phyloP scores from a whole-genome alignment of 2,888 invertebrate genomes.

The Ethmia dodecea region DNA sequence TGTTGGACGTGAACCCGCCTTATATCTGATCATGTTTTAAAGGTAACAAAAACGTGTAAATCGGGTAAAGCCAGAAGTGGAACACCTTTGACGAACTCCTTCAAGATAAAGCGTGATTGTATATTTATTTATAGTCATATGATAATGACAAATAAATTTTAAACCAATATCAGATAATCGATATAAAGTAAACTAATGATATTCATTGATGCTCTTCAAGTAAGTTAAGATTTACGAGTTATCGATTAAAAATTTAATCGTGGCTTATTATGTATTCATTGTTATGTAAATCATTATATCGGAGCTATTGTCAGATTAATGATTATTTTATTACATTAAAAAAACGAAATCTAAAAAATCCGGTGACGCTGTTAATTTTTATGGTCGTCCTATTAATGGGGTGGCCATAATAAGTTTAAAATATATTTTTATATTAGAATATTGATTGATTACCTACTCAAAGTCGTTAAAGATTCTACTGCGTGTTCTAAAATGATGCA shows the following conservation, averaged over 20 bases:
- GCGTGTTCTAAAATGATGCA: too few species aligned
- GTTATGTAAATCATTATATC: slow-evolving; percentile 41
- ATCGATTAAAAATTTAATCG: slow-evolving; percentile 40
- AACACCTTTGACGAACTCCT: too few species aligned
- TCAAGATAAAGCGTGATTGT: too few species aligned
- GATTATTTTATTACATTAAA: slow-evolving; percentile 36
- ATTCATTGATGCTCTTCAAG: slow-evolving; percentile 40
- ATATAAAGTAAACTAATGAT: slow-evolving; percentile 27
- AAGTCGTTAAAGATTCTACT: too few species aligned
- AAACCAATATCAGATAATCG: slow-evolving; percentile 11
- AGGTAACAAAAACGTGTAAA: too few species aligned
- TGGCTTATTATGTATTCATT: slow-evolving; percentile 53
- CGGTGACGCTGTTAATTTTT: slow-evolving; percentile 21
- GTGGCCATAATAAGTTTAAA: slow-evolving; percentile 11
- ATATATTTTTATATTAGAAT: too few species aligned
- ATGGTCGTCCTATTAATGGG: slow-evolving; percentile 13
- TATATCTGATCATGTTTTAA: too few species aligned
- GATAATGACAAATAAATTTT: slow-evolving; percentile 13
- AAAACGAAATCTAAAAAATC: slow-evolving; percentile 23
- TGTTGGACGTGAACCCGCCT: too few species aligned
- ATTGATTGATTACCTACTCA: too few species aligned
- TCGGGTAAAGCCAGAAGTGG: too few species aligned
- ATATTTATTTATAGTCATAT: too few species aligned
- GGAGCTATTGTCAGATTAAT: slow-evolving; percentile 48
- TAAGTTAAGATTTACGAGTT: slow-evolving; percentile 40